Base-by-base conservation (phyloP, 1,140 invertebrate genomes). In the Platyura marginata region DNA sequence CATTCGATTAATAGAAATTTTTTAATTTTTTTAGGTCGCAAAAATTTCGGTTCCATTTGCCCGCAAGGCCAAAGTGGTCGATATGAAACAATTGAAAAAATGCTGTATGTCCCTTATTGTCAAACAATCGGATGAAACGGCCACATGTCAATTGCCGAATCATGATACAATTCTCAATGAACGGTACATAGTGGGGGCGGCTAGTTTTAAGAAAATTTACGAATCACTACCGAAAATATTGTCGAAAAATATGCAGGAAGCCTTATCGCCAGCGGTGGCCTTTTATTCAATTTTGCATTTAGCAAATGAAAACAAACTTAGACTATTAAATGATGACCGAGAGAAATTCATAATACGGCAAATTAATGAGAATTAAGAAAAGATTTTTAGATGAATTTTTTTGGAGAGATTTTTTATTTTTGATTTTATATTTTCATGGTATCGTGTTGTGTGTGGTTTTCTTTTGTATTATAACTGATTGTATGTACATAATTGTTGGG, bases 241-340 rank as follows among this genome's bases (percentile, higher is more conserved):
- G 13, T 64, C 67, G 1, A 55, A 66, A 46, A 62, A 60, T 45
- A 78, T 75, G 61, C 53, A 62, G 2, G 70, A 74, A 39, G 73
- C 79, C 45, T 55, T 85, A 22, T 80, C 75, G 42, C 67, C 72
- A n/a, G 72, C 77, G 1, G 69, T 84, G 36, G 74, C 76, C 1
- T 79, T 83, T 54, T 74, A 79, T 40, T 77, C 79, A 5, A 56
- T 84, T 8, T 61, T 86, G 1, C 81, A 85, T 65, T 61, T 85
- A 47, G 75, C 76, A 19, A 86, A 85, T 60, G 81, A 86, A 55
- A 71, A 38, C 18, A 9, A 18, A 3, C 20, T 38, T n/a, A n/a
- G 36, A 18, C 18, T 38, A 18, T 6, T 18, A n/a, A 38, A 38
- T 22, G 37, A 50, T 13, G 45, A 60, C 45, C 45, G 54, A 11